Evolutionary conservation across 2,113 vertebrate species (phyloP), one percentile per base, ranked within the genome.

Genomic region (Tetrao urogallus): DNA sequence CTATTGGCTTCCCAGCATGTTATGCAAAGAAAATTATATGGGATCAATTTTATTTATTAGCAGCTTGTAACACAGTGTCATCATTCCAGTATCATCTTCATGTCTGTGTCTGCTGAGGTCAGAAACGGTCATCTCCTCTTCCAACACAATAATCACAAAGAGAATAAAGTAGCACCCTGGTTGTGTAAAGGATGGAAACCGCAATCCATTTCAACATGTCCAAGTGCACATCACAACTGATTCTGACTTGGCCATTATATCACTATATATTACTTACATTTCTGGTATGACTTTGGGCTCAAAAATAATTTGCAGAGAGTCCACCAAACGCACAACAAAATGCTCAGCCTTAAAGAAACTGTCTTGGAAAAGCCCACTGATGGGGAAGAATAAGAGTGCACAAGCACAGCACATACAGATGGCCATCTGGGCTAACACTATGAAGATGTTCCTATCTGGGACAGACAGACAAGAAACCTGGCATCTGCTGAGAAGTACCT

Each of bases 11-110:
- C 48, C 92, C 69, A 85, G 79, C 2, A 11, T 13, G 21, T 65
- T 81, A 91, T 45, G 78, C 86, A 94, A 90, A 84, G 58, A 70
- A 91, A 95, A 89, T 36, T 82, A 6, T 7, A 84, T 5, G 4
- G 47, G 43, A 92, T 88, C 80, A 73, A 84, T 87, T 79, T 60
- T 72, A 28, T 19, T 72, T 40, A 60, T 40, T 67, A 84, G 73
- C 56, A 91, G 91, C 8, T 50, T 47, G 67, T 91, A 89, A 47
- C 78, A 66, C 56, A 65, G 11, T 1, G 43, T 45, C 76, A 75
- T 52, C 65, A 61, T 38, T 75, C 47, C 57, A 36, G 52, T 5
- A 79, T 36, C 36, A 81, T 34, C 52, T 63, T 70, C 5, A 7
- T 1, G 8, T 32, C 54, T 22, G 8, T 11, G 45, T 40, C 63